Conservation (phyloP, 2,888 invertebrate species). For the Anthophora plumipes region DNA sequence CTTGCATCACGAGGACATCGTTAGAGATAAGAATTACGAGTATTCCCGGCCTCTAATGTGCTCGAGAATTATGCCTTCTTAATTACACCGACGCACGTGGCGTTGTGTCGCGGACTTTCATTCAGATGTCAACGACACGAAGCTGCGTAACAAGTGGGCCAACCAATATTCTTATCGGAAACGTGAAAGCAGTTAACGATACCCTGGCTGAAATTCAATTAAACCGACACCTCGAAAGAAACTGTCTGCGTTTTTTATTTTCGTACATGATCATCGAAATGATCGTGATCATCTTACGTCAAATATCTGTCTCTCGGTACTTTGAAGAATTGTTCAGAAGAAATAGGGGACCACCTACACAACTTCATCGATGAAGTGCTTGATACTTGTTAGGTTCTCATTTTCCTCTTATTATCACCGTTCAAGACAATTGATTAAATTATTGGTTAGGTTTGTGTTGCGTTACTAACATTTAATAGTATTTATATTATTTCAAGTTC, state of each 20-base stretch:
- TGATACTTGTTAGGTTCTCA: too few species aligned
- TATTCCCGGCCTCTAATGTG: constrained; percentile 51
- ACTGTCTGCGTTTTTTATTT: not conserved
- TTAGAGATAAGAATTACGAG: constrained; percentile 59
- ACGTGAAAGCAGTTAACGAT: constrained; percentile 3
- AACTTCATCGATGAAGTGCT: too few species aligned
- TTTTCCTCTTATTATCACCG: too few species aligned
- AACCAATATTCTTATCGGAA: constrained; percentile 31
- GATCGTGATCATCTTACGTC: not conserved
- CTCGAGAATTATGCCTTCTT: constrained; percentile 47
- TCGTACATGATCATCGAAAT: not conserved
- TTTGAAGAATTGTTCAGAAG: not conserved
- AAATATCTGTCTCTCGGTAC: not conserved
- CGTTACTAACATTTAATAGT: too few species aligned
- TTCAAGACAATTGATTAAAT: too few species aligned
- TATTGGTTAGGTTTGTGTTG: too few species aligned
- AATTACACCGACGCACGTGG: constrained; percentile 52
- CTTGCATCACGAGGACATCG: constrained; percentile 49
- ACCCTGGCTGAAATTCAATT: not conserved
- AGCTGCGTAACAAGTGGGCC: constrained; percentile 38
- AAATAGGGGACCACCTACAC: not conserved
- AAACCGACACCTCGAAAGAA: constrained; percentile 4
- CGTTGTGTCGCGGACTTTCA: constrained; percentile 42
- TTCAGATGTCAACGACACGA: constrained; percentile 53
- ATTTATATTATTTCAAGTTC: too few species aligned